Percentiles rank a stretch among this genome's conserved stretches.
These are phyloP conservation scores for Isurus oxyrinchus DNA, from an alignment of 2,113 vertebrate genomes.

Conservation along the genomic window DNA sequence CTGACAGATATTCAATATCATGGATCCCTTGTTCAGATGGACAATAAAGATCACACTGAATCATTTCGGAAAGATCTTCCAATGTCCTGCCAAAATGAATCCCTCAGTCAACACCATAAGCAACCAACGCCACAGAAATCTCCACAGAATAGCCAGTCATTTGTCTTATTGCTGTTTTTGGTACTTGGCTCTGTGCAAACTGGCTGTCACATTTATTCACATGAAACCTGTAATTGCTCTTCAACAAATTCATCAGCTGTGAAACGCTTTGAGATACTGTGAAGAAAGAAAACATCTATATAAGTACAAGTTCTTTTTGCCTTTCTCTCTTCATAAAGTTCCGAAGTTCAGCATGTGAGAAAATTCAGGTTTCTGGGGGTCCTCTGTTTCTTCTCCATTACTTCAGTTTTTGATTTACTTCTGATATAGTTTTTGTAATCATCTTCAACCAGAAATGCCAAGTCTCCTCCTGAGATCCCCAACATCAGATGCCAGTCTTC, in stretches of 20 bases:
- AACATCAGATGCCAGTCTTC: no score
- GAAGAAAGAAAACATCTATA: neutral
- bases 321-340: neutral
- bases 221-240: neutral
- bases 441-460: no score
- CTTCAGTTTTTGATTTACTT: neutral
- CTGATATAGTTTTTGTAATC: no score
- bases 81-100: neutral
- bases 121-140: neutral
- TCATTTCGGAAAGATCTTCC: neutral
- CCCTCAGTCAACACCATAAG: neutral
- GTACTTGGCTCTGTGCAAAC: neutral
- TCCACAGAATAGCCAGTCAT: neutral
- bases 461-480: no score
- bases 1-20: neutral
- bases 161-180: neutral
- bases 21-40: neutral
- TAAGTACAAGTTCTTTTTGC: neutral
- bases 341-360: neutral
- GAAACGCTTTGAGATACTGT: neutral
- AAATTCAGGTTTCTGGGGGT: neutral
- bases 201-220: neutral
- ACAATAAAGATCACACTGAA: neutral
- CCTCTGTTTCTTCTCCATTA: neutral
- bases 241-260: neutral